Base-by-base conservation (phyloP, 2,797 vertebrate genomes). In the Strix occidentalis region DNA sequence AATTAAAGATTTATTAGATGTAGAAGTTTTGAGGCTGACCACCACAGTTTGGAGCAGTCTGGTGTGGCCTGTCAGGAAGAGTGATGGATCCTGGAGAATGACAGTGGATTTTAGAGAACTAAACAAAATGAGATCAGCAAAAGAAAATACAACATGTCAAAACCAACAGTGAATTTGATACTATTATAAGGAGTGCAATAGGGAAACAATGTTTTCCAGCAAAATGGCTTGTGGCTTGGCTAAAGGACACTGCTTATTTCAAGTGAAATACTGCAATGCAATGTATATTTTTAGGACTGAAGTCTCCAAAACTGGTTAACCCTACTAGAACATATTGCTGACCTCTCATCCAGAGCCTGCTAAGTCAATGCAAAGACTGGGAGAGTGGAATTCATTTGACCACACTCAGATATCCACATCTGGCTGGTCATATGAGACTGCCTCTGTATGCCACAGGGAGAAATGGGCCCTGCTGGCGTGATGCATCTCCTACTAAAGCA, bases 381-480 rank as follows among this genome's bases (percentile, higher is more conserved):
- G 28, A 72, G 43, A 64, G 31, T 25, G 28, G 53, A 82, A 37
- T n/a, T 51, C 8, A 7, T 78, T 16, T 25, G 41, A 4, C 11
- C 17, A 15, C 11, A 26, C 31, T 21, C 43, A n/a, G 53, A 19
- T 39, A 56, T 4, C 33, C 10, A 8, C 45, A 41, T 6, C 41
- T 75, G 45, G 14, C 26, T 37, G 50, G 17, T 45, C 41, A 26
- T 17, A 35, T 3, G 16, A 41, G 45, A 14, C 41, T 65, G 50
- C 19, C 16, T 37, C 5, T 25, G 0, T 10, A 1, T 14, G 19
- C 6, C 19, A 16, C 0, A 4, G 29, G 17, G 35, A 43, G 74
- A 33, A 74, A 46, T 5, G 29, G 56, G 18, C 37, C 29, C 29
- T n/a, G 33, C 2, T 25, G 46, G 45, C 69, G 14, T 0, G 1